Conservation (phyloP, 2,888 invertebrate genomes). For the Crepidodera aurea region DNA sequence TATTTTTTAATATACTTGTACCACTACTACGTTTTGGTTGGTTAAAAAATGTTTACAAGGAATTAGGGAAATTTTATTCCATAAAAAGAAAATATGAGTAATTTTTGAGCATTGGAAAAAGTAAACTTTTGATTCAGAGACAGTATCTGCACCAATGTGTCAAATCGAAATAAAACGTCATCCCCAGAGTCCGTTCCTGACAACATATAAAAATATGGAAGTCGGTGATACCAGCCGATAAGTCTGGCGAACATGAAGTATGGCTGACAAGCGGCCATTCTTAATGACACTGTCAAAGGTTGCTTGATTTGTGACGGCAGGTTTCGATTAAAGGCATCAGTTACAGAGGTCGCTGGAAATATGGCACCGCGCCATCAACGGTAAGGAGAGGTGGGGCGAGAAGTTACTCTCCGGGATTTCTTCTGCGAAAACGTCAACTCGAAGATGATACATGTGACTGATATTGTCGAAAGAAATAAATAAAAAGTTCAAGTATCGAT, state of each 20-base stretch:
- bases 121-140: too few relatives aligned
- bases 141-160: too few relatives aligned
- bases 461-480: conserved; percentile 2
- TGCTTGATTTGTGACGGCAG: conserved; percentile 62
- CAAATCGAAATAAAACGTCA: too few relatives aligned
- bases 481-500: not conserved
- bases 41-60: too few relatives aligned
- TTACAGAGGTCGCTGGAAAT: conserved; percentile 60
- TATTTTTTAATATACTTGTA: too few relatives aligned
- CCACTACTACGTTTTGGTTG: too few relatives aligned
- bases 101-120: too few relatives aligned
- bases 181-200: conserved; percentile 38
- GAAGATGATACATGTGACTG: conserved; percentile 35
- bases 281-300: conserved; percentile 62
- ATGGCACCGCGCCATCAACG: conserved; percentile 53
- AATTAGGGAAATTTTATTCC: too few relatives aligned
- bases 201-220: conserved; percentile 43
- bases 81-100: too few relatives aligned
- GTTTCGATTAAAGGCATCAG: conserved; percentile 62
- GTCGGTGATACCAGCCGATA: conserved; percentile 53
- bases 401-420: conserved; percentile 3
- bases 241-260: conserved; percentile 57
- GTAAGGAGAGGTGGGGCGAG: not conserved
- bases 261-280: conserved; percentile 61
- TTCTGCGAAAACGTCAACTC: conserved; percentile 29